Conservation (phyloP, 1,140 invertebrate species). For the Achatina immaculata region DNA sequence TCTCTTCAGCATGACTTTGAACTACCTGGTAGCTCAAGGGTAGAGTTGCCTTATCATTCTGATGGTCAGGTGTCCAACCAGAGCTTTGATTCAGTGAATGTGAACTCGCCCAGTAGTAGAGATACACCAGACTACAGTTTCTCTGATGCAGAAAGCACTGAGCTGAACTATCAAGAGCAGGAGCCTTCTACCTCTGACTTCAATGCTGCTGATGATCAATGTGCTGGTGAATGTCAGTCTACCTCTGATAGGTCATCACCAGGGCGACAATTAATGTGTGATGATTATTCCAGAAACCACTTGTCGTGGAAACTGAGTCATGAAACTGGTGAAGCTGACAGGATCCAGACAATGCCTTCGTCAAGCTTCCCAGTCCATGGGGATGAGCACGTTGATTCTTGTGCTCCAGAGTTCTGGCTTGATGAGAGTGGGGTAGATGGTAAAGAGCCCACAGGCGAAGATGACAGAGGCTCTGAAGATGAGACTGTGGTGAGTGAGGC, state of each 20-base stretch:
- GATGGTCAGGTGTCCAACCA: conserved; percentile 33
- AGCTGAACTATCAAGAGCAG: neutral
- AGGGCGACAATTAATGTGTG: neutral
- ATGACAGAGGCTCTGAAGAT: neutral
- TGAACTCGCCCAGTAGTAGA: conserved; percentile 32
- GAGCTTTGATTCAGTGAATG: conserved; percentile 35
- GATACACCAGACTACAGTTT: conserved; percentile 24
- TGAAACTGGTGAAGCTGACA: neutral
- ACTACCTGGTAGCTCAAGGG: neutral
- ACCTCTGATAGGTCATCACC: neutral
- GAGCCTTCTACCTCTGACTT: neutral
- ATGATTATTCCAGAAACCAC: neutral
- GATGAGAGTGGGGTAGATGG: neutral
- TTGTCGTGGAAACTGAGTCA: conserved; percentile 3
- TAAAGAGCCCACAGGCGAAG: neutral
- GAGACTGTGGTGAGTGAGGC: neutral
- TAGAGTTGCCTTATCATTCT: neutral
- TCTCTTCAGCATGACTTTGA: neutral
- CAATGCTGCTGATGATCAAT: conserved; percentile 3
- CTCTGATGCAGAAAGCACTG: conserved; percentile 28
- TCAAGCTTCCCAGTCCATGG: neutral
- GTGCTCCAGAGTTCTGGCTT: neutral
- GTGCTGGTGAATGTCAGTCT: conserved; percentile 18
- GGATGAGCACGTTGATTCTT: neutral
- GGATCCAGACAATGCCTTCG: neutral